Conservation (phyloP, 2,113 vertebrate species). For the Fulmarus glacialis region DNA sequence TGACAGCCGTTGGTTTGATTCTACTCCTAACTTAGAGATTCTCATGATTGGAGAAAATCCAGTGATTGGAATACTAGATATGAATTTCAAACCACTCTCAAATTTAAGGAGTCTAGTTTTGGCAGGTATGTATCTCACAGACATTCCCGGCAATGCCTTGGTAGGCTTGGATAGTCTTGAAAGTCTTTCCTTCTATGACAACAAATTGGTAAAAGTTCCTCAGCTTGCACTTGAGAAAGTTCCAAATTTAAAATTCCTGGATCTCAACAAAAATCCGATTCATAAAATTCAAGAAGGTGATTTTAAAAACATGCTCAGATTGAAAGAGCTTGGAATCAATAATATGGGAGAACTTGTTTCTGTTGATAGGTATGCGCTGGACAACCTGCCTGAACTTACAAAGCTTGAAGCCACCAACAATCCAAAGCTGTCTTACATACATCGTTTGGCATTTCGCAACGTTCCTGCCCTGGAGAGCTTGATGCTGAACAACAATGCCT, state of each 20-base stretch:
- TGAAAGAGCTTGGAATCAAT: slow-evolving; percentile 96
- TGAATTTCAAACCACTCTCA: slow-evolving; percentile 92
- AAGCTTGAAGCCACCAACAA: slow-evolving; percentile 98
- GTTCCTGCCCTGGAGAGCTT: slow-evolving; percentile 95
- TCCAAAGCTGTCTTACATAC: slow-evolving; percentile 92
- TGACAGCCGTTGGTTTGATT: slow-evolving; percentile 94
- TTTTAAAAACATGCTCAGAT: slow-evolving; percentile 92
- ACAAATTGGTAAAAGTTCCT: slow-evolving; percentile 89
- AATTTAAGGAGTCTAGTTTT: slow-evolving; percentile 93
- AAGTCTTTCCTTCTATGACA: slow-evolving; percentile 97
- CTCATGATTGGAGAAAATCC: slow-evolving; percentile 99
- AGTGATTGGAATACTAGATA: slow-evolving; percentile 91
- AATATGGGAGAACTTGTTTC: slow-evolving; percentile 97
- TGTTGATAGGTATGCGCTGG: slow-evolving; percentile 88
- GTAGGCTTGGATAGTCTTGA: slow-evolving; percentile 95
- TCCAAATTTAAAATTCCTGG: slow-evolving; percentile 95
- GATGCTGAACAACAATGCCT: slow-evolving; percentile 96
- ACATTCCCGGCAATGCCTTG: slow-evolving; percentile 93
- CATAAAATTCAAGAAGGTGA: slow-evolving; percentile 95
- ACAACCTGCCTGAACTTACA: slow-evolving; percentile 95
- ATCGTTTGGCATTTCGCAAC: slow-evolving; percentile 89
- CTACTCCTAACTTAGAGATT: slow-evolving; percentile 94
- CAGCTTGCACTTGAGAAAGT: slow-evolving; percentile 94
- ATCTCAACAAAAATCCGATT: slow-evolving; percentile 97
- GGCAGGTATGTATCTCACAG: slow-evolving; percentile 97